These are phyloP conservation scores for Spodoptera litura DNA, from an alignment of 1,140 invertebrate species.

Conservation along the genomic window DNA sequence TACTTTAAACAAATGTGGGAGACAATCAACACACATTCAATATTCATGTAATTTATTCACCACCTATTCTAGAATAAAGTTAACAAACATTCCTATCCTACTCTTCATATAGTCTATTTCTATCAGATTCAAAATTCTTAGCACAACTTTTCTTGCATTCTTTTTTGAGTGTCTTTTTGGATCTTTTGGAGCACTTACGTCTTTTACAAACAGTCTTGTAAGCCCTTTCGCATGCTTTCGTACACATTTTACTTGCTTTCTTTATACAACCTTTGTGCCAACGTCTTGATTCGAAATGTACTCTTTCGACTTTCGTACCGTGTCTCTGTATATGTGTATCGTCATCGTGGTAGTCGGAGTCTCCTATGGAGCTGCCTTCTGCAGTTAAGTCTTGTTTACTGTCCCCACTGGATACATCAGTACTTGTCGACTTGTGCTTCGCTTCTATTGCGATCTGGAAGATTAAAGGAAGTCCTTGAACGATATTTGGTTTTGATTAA, in stretches of 20 bases:
- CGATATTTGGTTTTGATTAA: neutral
- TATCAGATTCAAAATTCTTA: neutral
- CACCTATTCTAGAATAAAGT: neutral
- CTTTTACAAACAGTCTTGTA: slow-evolving; percentile 4
- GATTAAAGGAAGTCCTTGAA: no score
- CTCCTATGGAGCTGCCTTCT: neutral
- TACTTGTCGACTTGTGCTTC: neutral
- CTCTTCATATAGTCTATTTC: slow-evolving; percentile 9
- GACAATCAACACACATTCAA: neutral
- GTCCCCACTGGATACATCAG: neutral
- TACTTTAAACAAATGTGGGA: no score
- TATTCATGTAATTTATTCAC: neutral
- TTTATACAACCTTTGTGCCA: neutral
- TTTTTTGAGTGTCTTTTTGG: neutral
- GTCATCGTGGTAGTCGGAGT: neutral
- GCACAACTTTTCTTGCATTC: slow-evolving; percentile 32
- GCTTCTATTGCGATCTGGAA: slow-evolving; percentile 7
- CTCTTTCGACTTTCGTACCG: neutral
- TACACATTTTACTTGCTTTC: slow-evolving; percentile 22
- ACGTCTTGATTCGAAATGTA: neutral
- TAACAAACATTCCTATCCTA: neutral
- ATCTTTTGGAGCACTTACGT: slow-evolving; percentile 3
- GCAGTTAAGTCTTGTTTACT: neutral
- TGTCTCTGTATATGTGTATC: neutral
- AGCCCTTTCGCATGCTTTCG: slow-evolving; percentile 2